Evolutionary conservation across 2,888 invertebrate species (phyloP).

Genomic region (Opisthograptis luteolata): DNA sequence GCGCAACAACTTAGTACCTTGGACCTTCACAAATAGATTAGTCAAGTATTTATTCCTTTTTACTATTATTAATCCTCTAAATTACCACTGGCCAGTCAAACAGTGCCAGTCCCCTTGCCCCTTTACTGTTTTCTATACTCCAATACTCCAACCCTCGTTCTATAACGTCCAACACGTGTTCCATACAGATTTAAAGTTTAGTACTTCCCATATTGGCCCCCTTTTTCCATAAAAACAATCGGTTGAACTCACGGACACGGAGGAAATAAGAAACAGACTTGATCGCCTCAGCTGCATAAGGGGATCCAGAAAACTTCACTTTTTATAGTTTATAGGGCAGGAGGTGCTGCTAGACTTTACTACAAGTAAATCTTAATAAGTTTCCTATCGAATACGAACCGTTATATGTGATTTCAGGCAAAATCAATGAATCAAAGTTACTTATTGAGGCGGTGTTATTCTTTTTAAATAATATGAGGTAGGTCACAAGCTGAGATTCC

Average conservation of each 20-base stretch:
- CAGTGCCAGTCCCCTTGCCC: conserved; percentile 1
- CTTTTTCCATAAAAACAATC: conserved; percentile 78
- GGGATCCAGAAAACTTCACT: conserved; percentile 60
- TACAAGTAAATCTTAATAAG: background rate
- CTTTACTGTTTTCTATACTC: background rate
- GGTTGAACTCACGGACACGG: conserved; percentile 59
- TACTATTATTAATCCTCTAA: background rate
- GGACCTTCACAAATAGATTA: no score
- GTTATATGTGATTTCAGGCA: no score
- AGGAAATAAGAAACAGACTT: conserved; percentile 78
- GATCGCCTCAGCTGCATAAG: conserved; percentile 30
- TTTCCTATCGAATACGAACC: background rate
- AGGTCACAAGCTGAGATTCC: no score
- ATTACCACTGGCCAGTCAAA: background rate
- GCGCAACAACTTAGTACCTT: no score
- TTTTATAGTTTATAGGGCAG: conserved; percentile 54
- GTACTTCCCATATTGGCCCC: conserved; percentile 46
- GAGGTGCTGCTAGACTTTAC: background rate
- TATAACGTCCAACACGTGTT: conserved; percentile 63
- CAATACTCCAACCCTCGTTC: conserved; percentile 6
- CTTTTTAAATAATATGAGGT: no score
- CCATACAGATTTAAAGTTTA: conserved; percentile 66
- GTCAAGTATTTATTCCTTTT: no score
- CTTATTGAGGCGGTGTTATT: no score
- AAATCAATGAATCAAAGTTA: no score